Base-by-base conservation (phyloP, 2,888 invertebrate genomes). In the Pollenia angustigena region DNA sequence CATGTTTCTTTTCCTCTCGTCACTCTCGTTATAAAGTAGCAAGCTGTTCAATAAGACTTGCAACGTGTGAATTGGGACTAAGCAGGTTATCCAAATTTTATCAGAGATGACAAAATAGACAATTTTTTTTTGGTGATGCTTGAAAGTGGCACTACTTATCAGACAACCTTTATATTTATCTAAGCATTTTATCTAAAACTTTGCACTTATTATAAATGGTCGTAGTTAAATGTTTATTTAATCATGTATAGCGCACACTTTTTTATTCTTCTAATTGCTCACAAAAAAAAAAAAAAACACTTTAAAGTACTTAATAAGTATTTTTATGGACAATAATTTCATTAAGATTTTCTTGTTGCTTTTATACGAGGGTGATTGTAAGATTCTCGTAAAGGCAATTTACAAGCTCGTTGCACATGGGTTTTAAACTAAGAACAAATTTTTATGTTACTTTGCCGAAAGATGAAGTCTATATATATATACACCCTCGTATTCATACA, bases 151-250 rank as follows among this genome's bases (percentile, higher is more conserved):
- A 56, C 4, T 18, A 23, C 54, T 56, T 56, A 56, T 56, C 54
- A 56, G 11, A 56, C 23, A 23, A 40, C 23, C 32, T 58, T 58
- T 16, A 58, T 58, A 58, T 58, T 58, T 40, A 58, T 58, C 58
- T 58, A 40, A 58, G n/a, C 10, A 58, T 58, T n/a, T 58, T 40
- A 7, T 58, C 32, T 32, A 32, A 58, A 14, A 58, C 58, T 56
- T 56, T 56, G 40, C 32, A 58, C 32, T 32, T 0, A 14, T 32
- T 32, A 32, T 58, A 14, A 58, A 58, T 58, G 58, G 32, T 40
- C 14, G 58, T 4, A 62, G 16, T 62, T 62, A 16, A 44, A 62
- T 16, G 16, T 44, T 16, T 44, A 62, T 44, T 62, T 16, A 16
- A 62, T 16, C 12, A 40, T 60, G 10, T 62, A 62, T 62, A 62